Percentiles rank a stretch among this genome's conserved stretches.
These are phyloP conservation scores for Spilarctia lutea DNA, from an alignment of 2,888 invertebrate species.

Conservation along the genomic window DNA sequence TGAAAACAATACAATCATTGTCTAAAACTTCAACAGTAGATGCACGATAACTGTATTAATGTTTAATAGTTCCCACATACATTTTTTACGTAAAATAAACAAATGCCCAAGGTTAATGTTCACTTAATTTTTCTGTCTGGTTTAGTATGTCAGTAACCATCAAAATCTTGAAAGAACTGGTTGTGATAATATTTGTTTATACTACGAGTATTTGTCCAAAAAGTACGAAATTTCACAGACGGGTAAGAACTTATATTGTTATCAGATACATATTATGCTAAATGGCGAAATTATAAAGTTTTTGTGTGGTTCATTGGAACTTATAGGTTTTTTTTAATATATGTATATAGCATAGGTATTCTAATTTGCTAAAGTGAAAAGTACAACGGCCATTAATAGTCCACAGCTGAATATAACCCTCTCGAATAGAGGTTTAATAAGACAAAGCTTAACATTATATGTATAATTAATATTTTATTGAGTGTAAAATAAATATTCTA, in stretches of 20 bases:
- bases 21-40: slow-evolving; percentile 18
- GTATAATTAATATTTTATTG: too few species aligned
- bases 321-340: too few species aligned
- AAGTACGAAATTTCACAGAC: slow-evolving; percentile 4
- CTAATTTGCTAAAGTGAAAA: too few species aligned
- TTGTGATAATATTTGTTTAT: slow-evolving; percentile 13
- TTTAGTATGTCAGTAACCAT: slow-evolving; percentile 18
- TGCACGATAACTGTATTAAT: slow-evolving; percentile 9
- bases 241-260: neutral
- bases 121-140: slow-evolving; percentile 16
- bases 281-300: neutral
- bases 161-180: slow-evolving; percentile 9
- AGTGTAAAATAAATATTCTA: too few species aligned
- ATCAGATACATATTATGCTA: neutral
- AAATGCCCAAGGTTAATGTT: slow-evolving; percentile 13
- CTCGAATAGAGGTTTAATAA: too few species aligned
- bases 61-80: slow-evolving; percentile 17
- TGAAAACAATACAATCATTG: slow-evolving; percentile 27
- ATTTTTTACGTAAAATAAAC: slow-evolving; percentile 31
- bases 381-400: too few species aligned
- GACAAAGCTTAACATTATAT: too few species aligned
- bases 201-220: neutral
- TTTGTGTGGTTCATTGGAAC: neutral
- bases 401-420: too few species aligned
- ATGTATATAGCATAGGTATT: too few species aligned